These are phyloP conservation scores for Tenthredo distinguenda DNA, from an alignment of 2,888 invertebrate species.

Conservation along the genomic window DNA sequence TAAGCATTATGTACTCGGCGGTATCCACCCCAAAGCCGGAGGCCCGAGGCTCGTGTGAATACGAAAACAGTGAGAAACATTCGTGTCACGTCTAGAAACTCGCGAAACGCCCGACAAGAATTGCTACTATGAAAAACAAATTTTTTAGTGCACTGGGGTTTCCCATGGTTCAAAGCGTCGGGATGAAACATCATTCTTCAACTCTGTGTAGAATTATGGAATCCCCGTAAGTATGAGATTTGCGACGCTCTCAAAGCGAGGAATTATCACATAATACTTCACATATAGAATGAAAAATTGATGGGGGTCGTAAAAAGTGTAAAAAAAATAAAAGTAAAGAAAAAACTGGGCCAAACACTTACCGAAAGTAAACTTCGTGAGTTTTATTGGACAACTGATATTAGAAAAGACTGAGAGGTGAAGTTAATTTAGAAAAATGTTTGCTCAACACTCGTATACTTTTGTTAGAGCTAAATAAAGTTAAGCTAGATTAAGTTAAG, in stretches of 20 bases:
- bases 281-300: not conserved
- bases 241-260: not conserved
- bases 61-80: conserved; percentile 46
- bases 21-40: conserved; percentile 9
- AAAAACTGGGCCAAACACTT: not conserved
- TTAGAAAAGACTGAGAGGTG: not conserved
- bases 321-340: not conserved
- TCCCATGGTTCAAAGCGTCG: not conserved
- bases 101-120: not conserved
- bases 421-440: conserved; percentile 26
- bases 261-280: not conserved
- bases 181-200: not conserved
- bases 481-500: conserved; percentile 11
- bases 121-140: conserved; percentile 29
- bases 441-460: conserved; percentile 35
- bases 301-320: not conserved
- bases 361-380: not conserved
- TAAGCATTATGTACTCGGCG: conserved; percentile 10
- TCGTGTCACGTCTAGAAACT: conserved; percentile 21
- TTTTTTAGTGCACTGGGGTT: not conserved
- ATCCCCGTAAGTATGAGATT: not conserved
- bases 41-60: conserved; percentile 33
- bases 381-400: conserved; percentile 6
- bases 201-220: not conserved
- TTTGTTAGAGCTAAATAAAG: conserved; percentile 6